A percentile compares a stretch with the other conserved stretches of the same genome.
Conservation (phyloP, 2,888 invertebrate species). For the Lacanobia wlatinum region DNA sequence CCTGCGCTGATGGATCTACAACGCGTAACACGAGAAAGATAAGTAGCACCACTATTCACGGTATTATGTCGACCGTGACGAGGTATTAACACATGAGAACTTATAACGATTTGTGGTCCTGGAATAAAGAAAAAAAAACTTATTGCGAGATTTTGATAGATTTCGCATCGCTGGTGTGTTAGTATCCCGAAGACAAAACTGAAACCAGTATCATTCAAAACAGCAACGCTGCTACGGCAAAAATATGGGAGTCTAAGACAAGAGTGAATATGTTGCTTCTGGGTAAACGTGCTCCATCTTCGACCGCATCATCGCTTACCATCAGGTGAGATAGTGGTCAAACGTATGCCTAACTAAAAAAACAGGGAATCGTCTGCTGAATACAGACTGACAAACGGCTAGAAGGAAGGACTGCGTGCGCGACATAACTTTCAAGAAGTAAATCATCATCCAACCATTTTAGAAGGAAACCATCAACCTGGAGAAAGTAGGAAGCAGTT, state of each 20-base stretch:
- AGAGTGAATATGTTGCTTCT: too few relatives aligned
- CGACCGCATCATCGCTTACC: too few relatives aligned
- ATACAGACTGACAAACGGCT: too few relatives aligned
- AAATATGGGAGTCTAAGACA: too few relatives aligned
- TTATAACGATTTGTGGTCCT: slow-evolving; percentile 2
- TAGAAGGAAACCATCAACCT: background rate
- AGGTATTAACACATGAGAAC: slow-evolving; percentile 11
- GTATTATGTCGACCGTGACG: background rate
- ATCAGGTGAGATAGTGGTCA: too few relatives aligned
- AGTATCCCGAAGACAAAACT: background rate
- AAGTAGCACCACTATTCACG: slow-evolving; percentile 18
- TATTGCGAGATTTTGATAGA: background rate
- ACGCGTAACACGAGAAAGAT: slow-evolving; percentile 32
- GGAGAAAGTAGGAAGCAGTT: too few relatives aligned
- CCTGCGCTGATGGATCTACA: slow-evolving; percentile 11
- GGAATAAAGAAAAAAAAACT: background rate
- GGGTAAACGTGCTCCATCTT: too few relatives aligned
- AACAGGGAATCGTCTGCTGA: too few relatives aligned
- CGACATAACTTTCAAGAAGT: too few relatives aligned
- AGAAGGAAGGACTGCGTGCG: too few relatives aligned
- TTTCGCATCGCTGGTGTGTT: background rate
- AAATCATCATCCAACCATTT: background rate
- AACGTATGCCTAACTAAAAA: too few relatives aligned
- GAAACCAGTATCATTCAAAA: background rate
- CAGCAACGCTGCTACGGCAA: background rate